A percentile compares a stretch with the other conserved stretches of the same genome.
Conservation (phyloP, 2,797 vertebrate genomes). For the Bradypodion pumilum region DNA sequence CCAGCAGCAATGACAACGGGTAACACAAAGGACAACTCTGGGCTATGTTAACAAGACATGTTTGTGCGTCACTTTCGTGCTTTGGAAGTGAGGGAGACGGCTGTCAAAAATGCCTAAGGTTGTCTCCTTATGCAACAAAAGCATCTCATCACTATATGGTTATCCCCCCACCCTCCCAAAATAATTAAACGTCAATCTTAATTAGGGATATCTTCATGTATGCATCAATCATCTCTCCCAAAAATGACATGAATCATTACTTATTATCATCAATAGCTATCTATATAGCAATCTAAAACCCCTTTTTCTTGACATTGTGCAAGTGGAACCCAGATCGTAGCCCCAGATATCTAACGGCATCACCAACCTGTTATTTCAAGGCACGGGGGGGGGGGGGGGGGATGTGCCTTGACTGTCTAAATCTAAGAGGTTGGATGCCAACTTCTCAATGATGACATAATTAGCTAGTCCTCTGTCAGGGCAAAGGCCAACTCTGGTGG, state of each 20-base stretch:
- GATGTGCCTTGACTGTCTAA: too few relatives aligned
- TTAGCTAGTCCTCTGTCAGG: too few relatives aligned
- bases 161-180: too few relatives aligned
- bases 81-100: not conserved
- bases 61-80: not conserved
- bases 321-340: not conserved
- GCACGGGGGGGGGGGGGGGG: too few relatives aligned
- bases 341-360: too few relatives aligned
- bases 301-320: not conserved
- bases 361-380: too few relatives aligned
- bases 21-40: slow-evolving; percentile 14
- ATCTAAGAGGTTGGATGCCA: too few relatives aligned
- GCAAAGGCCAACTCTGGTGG: too few relatives aligned
- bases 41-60: accelerated
- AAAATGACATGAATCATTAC: not conserved
- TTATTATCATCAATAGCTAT: not conserved
- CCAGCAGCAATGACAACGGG: slow-evolving; percentile 33
- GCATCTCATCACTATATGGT: not conserved
- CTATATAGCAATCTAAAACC: not conserved
- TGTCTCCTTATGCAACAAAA: not conserved
- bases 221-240: not conserved
- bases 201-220: not conserved
- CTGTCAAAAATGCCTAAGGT: not conserved
- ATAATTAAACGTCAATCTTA: not conserved
- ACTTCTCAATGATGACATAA: too few relatives aligned